A percentile compares a stretch with the other conserved stretches of the same genome.
These are phyloP conservation scores for Vesta saturnalis DNA, from an alignment of 2,888 invertebrate species.

Conservation along the genomic window DNA sequence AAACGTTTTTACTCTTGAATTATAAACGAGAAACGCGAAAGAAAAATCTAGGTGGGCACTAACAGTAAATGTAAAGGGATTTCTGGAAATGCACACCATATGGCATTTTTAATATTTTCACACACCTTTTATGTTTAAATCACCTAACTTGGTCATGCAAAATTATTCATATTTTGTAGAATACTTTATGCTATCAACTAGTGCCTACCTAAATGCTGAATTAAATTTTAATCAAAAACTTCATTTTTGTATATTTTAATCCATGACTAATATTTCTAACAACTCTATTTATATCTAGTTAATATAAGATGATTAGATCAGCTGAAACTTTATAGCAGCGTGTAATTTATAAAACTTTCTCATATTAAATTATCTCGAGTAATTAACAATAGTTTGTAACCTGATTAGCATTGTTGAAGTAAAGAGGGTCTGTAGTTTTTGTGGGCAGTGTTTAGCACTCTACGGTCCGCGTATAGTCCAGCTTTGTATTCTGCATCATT, in stretches of 20 bases:
- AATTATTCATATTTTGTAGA: background rate
- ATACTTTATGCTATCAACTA: background rate
- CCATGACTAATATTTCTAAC: no score
- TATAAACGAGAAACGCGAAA: no score
- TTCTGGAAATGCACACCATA: background rate
- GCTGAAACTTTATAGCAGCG: background rate
- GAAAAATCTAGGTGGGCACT: no score
- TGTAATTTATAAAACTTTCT: slow-evolving; percentile 24
- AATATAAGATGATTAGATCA: no score
- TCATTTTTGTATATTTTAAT: background rate
- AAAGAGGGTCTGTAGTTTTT: slow-evolving; percentile 34
- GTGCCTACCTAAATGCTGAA: background rate
- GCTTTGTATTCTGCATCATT: slow-evolving; percentile 34
- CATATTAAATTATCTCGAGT: slow-evolving; percentile 31
- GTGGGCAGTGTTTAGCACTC: slow-evolving; percentile 34
- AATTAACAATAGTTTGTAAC: slow-evolving; percentile 37
- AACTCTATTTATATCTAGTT: no score
- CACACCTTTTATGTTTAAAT: background rate
- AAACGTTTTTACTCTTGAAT: no score
- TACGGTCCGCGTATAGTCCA: slow-evolving; percentile 28
- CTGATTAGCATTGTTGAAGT: slow-evolving; percentile 34
- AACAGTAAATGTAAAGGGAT: no score
- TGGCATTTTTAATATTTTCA: background rate
- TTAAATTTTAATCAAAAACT: background rate
- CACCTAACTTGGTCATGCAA: background rate